phyloP scores from a whole-genome alignment of 2,888 invertebrate genomes.

The Drosophila tripunctata region DNA sequence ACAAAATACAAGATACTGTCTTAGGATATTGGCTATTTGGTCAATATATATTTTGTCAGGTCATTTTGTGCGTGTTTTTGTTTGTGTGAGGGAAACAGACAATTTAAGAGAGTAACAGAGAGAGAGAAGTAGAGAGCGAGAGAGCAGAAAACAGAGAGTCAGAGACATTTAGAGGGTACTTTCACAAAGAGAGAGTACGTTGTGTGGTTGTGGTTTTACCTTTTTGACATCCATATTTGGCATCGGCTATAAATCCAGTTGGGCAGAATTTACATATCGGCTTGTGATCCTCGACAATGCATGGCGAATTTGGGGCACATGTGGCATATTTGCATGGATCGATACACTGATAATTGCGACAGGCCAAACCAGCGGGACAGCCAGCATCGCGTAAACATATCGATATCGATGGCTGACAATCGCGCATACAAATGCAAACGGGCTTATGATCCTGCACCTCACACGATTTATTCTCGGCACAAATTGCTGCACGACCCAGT shows the following conservation, averaged over 20 bases:
- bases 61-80: slow-evolving; percentile 26
- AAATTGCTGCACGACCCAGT: slow-evolving; percentile 86
- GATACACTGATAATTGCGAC: slow-evolving; percentile 94
- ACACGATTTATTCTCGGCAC: slow-evolving; percentile 93
- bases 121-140: slow-evolving; percentile 60
- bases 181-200: slow-evolving; percentile 74
- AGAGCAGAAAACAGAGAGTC: slow-evolving; percentile 65
- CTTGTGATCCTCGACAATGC: slow-evolving; percentile 97
- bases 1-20: slow-evolving; percentile 27
- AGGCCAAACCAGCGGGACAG: slow-evolving; percentile 93
- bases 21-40: slow-evolving; percentile 20
- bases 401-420: slow-evolving; percentile 93
- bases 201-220: slow-evolving; percentile 91
- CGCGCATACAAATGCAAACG: slow-evolving; percentile 93
- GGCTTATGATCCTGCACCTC: slow-evolving; percentile 94
- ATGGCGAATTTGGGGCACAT: slow-evolving; percentile 93
- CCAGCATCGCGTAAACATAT: slow-evolving; percentile 96
- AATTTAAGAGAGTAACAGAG: slow-evolving; percentile 6
- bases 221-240: slow-evolving; percentile 97
- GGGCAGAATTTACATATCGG: slow-evolving; percentile 98
- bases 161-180: slow-evolving; percentile 62
- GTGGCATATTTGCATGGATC: slow-evolving; percentile 94
- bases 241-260: slow-evolving; percentile 95
- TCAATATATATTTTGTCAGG: slow-evolving; percentile 51
- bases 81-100: slow-evolving; percentile 17